Conservation (phyloP, 1,140 invertebrate species). For the Colletes gigas region DNA sequence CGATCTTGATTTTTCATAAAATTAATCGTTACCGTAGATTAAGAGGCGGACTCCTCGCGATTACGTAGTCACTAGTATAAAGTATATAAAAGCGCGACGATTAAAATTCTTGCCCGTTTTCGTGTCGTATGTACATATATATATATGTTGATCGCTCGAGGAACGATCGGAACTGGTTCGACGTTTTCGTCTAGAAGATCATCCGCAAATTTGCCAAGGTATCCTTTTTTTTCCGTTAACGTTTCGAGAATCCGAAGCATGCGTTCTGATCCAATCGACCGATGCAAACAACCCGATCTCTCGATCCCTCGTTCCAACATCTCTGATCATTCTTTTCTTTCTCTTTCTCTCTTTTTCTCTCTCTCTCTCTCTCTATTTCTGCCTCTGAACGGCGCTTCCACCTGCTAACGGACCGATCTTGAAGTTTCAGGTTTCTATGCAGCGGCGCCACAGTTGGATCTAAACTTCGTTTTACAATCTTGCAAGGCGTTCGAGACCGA, state of each 20-base stretch:
- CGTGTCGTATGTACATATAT: not conserved
- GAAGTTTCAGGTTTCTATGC: conserved; percentile 66
- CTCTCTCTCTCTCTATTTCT: not conserved
- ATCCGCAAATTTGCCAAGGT: conserved; percentile 42
- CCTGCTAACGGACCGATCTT: conserved; percentile 44
- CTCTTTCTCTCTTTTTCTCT: not conserved
- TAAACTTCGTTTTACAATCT: conserved; percentile 59
- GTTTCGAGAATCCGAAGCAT: not conserved
- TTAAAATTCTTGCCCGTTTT: conserved; percentile 5
- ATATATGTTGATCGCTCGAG: too few relatives aligned
- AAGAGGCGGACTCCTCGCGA: not conserved
- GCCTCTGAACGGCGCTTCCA: not conserved
- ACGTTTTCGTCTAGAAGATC: conserved; percentile 54
- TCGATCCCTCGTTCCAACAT: not conserved
- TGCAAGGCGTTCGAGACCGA: conserved; percentile 52
- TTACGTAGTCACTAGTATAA: conserved; percentile 3
- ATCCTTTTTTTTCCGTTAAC: conserved; percentile 30
- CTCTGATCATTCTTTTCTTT: not conserved
- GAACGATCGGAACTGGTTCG: conserved; percentile 22
- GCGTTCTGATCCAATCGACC: not conserved
- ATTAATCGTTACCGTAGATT: conserved; percentile 42
- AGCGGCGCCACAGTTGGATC: conserved; percentile 54
- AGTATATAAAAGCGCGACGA: not conserved
- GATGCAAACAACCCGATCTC: not conserved
- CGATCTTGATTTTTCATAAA: conserved; percentile 32